phyloP scores from a whole-genome alignment of 2,797 vertebrate species.

The Enteromius mattozi region DNA sequence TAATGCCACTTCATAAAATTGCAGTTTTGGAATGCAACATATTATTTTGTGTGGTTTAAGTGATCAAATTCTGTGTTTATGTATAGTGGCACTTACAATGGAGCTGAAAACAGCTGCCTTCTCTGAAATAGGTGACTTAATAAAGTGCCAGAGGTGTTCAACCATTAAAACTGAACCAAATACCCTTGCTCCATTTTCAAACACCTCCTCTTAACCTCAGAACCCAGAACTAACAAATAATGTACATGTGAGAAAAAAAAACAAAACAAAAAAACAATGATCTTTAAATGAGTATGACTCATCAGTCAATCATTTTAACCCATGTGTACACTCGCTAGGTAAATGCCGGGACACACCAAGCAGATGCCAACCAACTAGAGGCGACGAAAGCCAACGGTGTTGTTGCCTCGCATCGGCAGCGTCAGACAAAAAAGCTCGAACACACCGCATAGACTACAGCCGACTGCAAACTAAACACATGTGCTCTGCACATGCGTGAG shows the following conservation, averaged over 20 bases:
- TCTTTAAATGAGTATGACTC: neutral
- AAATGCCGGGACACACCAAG: no score
- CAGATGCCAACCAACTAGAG: no score
- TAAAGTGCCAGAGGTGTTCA: neutral
- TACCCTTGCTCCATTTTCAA: neutral
- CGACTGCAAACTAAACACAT: no score
- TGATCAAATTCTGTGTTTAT: neutral
- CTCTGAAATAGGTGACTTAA: neutral
- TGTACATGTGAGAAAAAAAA: neutral
- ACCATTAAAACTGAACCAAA: neutral
- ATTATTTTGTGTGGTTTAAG: neutral
- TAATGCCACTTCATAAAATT: neutral
- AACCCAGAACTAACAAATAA: neutral
- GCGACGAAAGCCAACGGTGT: no score
- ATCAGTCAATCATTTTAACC: neutral
- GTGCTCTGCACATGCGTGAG: no score
- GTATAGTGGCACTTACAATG: neutral
- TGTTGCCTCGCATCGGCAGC: no score
- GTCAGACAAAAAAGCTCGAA: no score
- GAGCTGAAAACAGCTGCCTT: neutral
- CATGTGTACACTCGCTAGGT: neutral
- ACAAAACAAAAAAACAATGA: neutral
- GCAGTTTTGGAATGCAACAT: neutral
- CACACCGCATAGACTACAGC: no score
- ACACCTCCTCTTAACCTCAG: slow-evolving; percentile 7